Conservation (phyloP, 2,113 vertebrate species). For the Pygoscelis antarcticus region DNA sequence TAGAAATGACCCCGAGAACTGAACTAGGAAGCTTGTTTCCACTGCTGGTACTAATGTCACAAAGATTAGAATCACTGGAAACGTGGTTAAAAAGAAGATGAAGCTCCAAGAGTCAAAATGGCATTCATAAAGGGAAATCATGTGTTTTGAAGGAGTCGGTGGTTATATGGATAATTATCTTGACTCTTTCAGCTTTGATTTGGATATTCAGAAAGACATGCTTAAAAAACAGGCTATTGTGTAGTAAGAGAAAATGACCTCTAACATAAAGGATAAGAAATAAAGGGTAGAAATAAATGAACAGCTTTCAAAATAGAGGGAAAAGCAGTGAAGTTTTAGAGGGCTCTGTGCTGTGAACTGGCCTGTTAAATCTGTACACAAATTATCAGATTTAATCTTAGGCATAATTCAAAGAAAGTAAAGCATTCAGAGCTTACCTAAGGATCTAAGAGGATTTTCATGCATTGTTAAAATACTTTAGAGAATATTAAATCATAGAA, state of each 20-base stretch:
- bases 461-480: neutral
- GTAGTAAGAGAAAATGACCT: neutral
- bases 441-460: neutral
- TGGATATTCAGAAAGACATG: neutral
- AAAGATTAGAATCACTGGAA: neutral
- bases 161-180: neutral
- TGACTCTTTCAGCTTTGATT: neutral
- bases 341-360: neutral
- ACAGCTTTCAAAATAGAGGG: neutral
- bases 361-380: neutral
- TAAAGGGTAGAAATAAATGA: neutral
- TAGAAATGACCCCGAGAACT: neutral
- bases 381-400: neutral
- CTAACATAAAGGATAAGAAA: neutral
- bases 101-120: neutral
- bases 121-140: neutral
- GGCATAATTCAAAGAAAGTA: neutral
- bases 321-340: neutral
- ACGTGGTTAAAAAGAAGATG: neutral
- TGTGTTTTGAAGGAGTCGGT: neutral
- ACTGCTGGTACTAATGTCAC: neutral
- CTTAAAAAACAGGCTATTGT: neutral
- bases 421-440: neutral
- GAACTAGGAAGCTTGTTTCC: neutral
- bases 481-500: neutral